Evolutionary conservation across 1,140 invertebrate species (phyloP).

Genomic region (Potamilus streckersoni): DNA sequence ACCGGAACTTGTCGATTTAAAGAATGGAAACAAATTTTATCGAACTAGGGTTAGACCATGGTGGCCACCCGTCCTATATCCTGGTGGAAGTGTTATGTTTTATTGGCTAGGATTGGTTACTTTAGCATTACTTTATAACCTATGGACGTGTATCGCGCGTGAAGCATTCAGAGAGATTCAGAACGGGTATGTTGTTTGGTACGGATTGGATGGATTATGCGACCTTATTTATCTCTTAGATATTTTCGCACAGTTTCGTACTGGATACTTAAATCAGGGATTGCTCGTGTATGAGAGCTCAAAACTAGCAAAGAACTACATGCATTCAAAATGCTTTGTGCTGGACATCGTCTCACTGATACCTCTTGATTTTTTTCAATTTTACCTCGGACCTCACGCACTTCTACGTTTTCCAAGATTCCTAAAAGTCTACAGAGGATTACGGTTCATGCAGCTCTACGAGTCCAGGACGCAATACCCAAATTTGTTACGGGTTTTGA

Average conservation of each 20-base stretch:
- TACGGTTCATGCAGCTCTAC: constrained; percentile 95
- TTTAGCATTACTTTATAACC: constrained; percentile 90
- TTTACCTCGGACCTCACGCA: constrained; percentile 60
- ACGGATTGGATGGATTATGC: constrained; percentile 83
- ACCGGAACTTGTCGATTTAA: constrained; percentile 25
- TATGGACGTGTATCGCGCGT: constrained; percentile 94
- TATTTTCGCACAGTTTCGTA: constrained; percentile 90
- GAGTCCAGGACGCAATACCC: constrained; percentile 95
- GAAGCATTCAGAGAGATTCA: constrained; percentile 94
- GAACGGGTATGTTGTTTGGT: constrained; percentile 75
- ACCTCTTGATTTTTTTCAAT: constrained; percentile 87
- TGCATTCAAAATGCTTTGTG: constrained; percentile 86
- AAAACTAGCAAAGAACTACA: constrained; percentile 90
- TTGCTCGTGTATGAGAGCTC: constrained; percentile 92
- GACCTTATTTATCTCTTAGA: constrained; percentile 90
- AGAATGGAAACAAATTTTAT: constrained; percentile 12
- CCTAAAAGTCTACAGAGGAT: constrained; percentile 86
- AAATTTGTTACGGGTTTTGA: constrained; percentile 95
- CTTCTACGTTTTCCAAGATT: constrained; percentile 71
- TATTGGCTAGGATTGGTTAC: constrained; percentile 93
- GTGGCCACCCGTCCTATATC: constrained; percentile 82
- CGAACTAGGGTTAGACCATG: constrained; percentile 68
- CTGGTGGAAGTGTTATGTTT: constrained; percentile 95
- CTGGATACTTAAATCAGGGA: constrained; percentile 95
- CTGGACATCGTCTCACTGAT: constrained; percentile 85